These are phyloP conservation scores for Tribolium freemani DNA, from an alignment of 2,888 invertebrate species.

Conservation along the genomic window DNA sequence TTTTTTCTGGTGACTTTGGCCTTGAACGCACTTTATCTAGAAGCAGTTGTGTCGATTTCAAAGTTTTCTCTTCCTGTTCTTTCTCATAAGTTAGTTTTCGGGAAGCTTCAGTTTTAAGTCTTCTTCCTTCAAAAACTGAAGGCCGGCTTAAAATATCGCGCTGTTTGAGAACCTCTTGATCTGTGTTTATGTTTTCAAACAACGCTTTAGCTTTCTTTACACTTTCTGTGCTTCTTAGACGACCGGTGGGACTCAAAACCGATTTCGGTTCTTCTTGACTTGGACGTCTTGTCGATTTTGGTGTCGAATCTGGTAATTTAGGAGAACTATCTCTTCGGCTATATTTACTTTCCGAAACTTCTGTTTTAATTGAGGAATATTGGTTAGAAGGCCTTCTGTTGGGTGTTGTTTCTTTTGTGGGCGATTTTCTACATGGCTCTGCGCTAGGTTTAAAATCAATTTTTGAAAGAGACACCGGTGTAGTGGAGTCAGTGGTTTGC, in stretches of 20 bases:
- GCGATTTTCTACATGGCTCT: slow-evolving; percentile 24
- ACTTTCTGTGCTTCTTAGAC: slow-evolving; percentile 74
- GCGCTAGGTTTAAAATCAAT: slow-evolving; percentile 51
- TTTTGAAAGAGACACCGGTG: slow-evolving; percentile 52
- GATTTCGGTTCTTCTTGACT: slow-evolving; percentile 60
- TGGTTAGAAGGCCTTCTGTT: slow-evolving; percentile 53
- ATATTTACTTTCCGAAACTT: slow-evolving; percentile 37
- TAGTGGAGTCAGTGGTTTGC: slow-evolving; percentile 63
- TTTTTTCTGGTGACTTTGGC: slow-evolving; percentile 44
- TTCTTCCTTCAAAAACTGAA: slow-evolving; percentile 68
- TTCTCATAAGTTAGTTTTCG: slow-evolving; percentile 38
- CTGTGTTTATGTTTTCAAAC: slow-evolving; percentile 75
- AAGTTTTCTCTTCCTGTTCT: slow-evolving; percentile 35
- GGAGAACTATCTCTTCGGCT: slow-evolving; percentile 36
- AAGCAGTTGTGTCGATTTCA: slow-evolving; percentile 51
- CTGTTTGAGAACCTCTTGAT: slow-evolving; percentile 61
- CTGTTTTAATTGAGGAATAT: slow-evolving; percentile 30
- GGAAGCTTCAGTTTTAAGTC: slow-evolving; percentile 29
- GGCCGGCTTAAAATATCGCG: slow-evolving; percentile 71
- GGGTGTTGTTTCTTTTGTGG: slow-evolving; percentile 51
- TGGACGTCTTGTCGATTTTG: slow-evolving; percentile 64
- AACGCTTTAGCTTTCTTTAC: slow-evolving; percentile 79
- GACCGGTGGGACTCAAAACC: slow-evolving; percentile 59
- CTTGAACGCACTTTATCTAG: slow-evolving; percentile 45
- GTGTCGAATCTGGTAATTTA: slow-evolving; percentile 54